phyloP scores from a whole-genome alignment of 2,888 invertebrate species.

The Seira musarum region DNA sequence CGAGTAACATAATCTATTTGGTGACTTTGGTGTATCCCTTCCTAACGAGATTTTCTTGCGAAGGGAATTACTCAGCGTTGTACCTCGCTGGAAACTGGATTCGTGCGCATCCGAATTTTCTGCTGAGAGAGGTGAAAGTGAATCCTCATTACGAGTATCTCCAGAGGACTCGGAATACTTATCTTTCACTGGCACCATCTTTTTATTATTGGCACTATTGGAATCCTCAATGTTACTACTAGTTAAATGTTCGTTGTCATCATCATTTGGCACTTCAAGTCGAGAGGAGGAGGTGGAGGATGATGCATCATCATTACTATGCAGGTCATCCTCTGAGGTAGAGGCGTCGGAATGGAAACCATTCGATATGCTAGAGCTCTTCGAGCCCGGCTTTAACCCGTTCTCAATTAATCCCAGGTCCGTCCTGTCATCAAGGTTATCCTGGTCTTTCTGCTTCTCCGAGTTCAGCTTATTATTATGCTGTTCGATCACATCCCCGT shows the following conservation, averaged over 20 bases:
- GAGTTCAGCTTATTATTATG: constrained; percentile 34
- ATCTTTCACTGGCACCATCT: constrained; percentile 62
- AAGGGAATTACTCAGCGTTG: constrained; percentile 48
- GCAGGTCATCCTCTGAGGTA: constrained; percentile 64
- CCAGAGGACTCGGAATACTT: constrained; percentile 38
- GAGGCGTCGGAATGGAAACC: constrained; percentile 68
- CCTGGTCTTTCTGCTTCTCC: not conserved
- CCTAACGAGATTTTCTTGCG: constrained; percentile 50
- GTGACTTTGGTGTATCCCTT: constrained; percentile 38
- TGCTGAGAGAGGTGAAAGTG: not conserved
- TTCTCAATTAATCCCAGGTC: constrained; percentile 47
- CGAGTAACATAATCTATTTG: constrained; percentile 37
- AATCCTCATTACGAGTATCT: constrained; percentile 22
- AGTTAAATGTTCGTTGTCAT: constrained; percentile 33
- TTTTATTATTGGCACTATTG: constrained; percentile 48
- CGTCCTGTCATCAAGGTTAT: constrained; percentile 8
- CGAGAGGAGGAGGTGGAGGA: constrained; percentile 52
- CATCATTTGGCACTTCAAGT: constrained; percentile 58
- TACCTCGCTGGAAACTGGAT: constrained; percentile 42
- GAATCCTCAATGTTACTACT: constrained; percentile 20
- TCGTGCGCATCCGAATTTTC: constrained; percentile 10
- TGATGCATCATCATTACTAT: constrained; percentile 56
- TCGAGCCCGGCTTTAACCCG: constrained; percentile 58
- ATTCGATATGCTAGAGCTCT: constrained; percentile 66
- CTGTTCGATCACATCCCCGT: constrained; percentile 4